phyloP scores from a whole-genome alignment of 2,797 vertebrate species.

The Hemitrygon akajei region DNA sequence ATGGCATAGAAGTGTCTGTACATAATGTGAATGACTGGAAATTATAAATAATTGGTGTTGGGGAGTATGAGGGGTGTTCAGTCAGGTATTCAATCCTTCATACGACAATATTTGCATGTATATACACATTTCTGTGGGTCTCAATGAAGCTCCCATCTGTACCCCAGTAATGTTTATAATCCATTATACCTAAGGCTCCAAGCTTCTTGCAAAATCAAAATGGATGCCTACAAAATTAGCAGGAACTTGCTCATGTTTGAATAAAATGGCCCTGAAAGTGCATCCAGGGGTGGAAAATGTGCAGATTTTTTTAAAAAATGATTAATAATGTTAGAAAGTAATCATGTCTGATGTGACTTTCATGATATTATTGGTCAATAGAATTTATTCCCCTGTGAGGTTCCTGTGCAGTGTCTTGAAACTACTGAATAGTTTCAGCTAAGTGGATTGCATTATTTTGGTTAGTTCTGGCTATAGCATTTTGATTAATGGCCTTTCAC shows the following conservation, averaged over 20 bases:
- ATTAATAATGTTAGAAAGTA: conserved; percentile 8
- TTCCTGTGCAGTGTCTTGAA: conserved; percentile 43
- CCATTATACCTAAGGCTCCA: neutral
- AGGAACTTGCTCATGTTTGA: neutral
- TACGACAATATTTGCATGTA: neutral
- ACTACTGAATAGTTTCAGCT: conserved; percentile 49
- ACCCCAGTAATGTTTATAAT: conserved; percentile 6
- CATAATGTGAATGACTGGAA: too few relatives aligned
- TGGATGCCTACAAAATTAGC: neutral
- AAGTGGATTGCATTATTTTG: conserved; percentile 48
- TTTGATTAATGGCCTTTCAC: conserved; percentile 50
- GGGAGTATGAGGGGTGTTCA: too few relatives aligned
- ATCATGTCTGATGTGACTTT: neutral
- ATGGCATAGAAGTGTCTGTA: too few relatives aligned
- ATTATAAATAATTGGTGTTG: too few relatives aligned
- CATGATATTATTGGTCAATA: neutral
- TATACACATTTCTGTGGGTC: neutral
- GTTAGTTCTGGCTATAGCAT: conserved; percentile 47
- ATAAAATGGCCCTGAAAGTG: neutral
- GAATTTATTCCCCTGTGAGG: conserved; percentile 43
- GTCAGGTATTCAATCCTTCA: too few relatives aligned
- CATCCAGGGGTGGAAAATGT: neutral
- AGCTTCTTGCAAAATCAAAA: neutral
- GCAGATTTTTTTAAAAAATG: neutral
- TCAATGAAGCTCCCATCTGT: neutral